Percentiles rank a stretch among this genome's conserved stretches.
Evolutionary conservation across 2,888 invertebrate genomes (phyloP).

Genomic region (Sinhomidia bicolor): DNA sequence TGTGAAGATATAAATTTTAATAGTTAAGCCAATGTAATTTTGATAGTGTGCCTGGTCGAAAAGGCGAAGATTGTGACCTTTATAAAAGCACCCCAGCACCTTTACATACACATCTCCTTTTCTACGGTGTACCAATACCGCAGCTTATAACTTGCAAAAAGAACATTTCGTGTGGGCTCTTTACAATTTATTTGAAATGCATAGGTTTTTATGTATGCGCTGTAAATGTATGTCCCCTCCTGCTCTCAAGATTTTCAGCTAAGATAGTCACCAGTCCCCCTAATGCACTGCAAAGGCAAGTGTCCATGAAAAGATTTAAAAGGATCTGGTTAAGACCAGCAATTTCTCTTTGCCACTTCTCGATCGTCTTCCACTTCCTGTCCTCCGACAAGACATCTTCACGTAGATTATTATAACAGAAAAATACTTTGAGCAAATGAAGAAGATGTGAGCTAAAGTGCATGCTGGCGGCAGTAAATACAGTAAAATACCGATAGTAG

Average conservation of each 20-base stretch:
- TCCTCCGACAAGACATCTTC: neutral
- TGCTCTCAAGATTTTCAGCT: conserved; percentile 5
- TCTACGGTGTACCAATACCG: neutral
- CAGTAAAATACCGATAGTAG: neutral
- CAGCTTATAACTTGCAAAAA: neutral
- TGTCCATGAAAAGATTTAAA: conserved; percentile 66
- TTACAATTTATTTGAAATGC: conserved; percentile 28
- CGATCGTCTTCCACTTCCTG: conserved; percentile 29
- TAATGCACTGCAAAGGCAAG: conserved; percentile 21
- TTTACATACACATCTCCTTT: conserved; percentile 1
- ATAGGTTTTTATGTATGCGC: conserved; percentile 18
- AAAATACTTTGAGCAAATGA: neutral
- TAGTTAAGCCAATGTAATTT: conserved; percentile 10
- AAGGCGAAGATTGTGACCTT: conserved; percentile 27
- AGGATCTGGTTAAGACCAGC: conserved; percentile 63
- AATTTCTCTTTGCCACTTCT: conserved; percentile 53
- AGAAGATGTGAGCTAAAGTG: neutral
- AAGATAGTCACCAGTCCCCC: neutral
- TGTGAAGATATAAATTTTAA: neutral
- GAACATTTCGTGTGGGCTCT: conserved; percentile 14
- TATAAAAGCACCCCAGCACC: neutral
- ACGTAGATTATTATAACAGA: conserved; percentile 2
- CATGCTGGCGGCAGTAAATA: neutral
- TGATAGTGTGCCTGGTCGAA: neutral
- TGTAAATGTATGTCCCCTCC: conserved; percentile 29